Base-by-base conservation (phyloP, 1,140 invertebrate species). In the Dendrolimus punctatus region DNA sequence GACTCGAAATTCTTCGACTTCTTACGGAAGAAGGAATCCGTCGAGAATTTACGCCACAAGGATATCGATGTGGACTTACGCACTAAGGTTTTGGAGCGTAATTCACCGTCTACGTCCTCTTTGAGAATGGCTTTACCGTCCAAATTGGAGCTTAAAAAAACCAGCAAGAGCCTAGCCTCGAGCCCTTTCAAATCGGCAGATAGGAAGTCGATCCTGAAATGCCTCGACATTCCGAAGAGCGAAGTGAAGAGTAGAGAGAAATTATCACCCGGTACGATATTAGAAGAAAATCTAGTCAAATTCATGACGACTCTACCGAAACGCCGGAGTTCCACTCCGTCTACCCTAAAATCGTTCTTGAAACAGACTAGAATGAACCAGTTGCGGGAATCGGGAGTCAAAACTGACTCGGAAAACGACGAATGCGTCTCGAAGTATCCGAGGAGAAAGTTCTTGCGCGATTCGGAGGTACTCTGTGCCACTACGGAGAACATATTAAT, bases 371-470 rank as follows among this genome's bases (percentile, higher is more conserved):
- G 66, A 0, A 68, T 76, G 23, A 23, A 3, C 23, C 23, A 23
- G n/a, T 49, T 74, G 5, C 46, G 73, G 7, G 68, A 75, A 8
- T 68, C 68, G 0, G 77, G 74, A 0, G 66, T 65, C 0, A 76
- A 75, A 47, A 76, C 77, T 0, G 82, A 84, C 44, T 75, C 76
- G 2, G 82, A 85, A n/a, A 76, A 76, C 10, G 79, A 83, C 38
- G 66, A 72, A 4, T 50, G 61, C 4, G 58, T 64, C 7, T 36
- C 57, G 1, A 66, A 66, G 6, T 5, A 49, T 8, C 8, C 7
- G 42, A 23, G 7, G 42, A 46, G 51, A 6, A 58, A 51, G 7
- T 9, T 41, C 41, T 55, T 5, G 40, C 58, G 53, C 39, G 69
- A 55, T 4, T 57, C 73, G 0, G 73, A 77, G 8, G 53, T 81